These are phyloP conservation scores for Alosa alosa DNA, from an alignment of 2,113 vertebrate genomes.

Conservation along the genomic window DNA sequence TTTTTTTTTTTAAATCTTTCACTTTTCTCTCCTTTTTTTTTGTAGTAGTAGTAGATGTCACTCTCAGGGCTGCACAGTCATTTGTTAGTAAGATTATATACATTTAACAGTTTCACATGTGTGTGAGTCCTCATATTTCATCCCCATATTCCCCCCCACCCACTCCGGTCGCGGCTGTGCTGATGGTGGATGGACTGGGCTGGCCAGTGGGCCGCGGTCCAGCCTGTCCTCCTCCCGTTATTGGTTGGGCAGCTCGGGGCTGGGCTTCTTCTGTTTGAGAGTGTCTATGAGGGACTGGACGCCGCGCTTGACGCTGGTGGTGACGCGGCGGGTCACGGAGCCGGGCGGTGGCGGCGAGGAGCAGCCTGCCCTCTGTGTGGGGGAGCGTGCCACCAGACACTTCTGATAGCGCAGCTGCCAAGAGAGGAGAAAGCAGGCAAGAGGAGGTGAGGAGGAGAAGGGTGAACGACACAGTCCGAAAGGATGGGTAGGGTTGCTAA, in stretches of 20 bases:
- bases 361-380: conserved; percentile 81
- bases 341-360: conserved; percentile 83
- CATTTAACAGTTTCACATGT: neutral
- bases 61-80: conserved; percentile 24
- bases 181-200: neutral
- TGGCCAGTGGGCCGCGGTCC: no score
- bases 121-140: neutral
- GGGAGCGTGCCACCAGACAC: conserved; percentile 92
- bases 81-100: neutral
- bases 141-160: neutral
- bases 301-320: conserved; percentile 90
- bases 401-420: conserved; percentile 94
- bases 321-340: conserved; percentile 90
- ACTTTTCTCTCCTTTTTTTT: neutral
- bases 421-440: conserved; percentile 35
- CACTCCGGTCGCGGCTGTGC: neutral
- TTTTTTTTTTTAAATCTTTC: neutral
- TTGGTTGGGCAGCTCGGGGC: conserved; percentile 85
- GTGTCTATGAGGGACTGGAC: conserved; percentile 98
- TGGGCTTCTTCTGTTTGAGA: conserved; percentile 95
- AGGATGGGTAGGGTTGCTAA: neutral
- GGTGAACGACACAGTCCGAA: no score
- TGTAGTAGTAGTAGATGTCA: neutral
- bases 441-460: neutral
- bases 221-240: conserved; percentile 47